These are phyloP conservation scores for Hepsetus odoe DNA, from an alignment of 2,113 vertebrate species.

Conservation along the genomic window DNA sequence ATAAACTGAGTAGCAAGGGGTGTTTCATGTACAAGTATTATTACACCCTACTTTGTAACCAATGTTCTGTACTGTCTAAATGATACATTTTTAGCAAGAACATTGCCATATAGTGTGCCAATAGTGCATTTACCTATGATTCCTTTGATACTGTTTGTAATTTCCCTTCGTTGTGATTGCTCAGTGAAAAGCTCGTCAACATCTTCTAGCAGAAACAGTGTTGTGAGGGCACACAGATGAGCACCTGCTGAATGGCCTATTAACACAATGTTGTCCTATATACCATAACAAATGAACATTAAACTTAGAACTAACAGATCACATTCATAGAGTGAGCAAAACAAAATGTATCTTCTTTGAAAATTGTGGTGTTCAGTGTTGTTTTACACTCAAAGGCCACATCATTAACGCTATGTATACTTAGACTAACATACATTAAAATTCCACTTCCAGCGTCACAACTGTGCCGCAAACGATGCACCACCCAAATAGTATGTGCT, in stretches of 20 bases:
- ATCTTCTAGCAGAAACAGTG: constrained; percentile 69
- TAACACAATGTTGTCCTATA: constrained; percentile 71
- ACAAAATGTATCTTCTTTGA: no score
- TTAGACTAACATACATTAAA: no score
- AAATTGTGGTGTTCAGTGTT: no score
- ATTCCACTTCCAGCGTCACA: no score
- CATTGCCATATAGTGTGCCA: neutral
- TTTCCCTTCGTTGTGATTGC: constrained; percentile 57
- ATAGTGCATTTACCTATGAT: constrained; percentile 65
- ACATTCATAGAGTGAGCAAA: neutral
- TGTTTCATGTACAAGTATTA: no score
- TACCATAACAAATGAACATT: neutral
- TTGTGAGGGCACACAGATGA: constrained; percentile 70
- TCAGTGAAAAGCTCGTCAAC: constrained; percentile 70
- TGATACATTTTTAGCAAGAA: neutral
- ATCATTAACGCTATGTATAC: no score
- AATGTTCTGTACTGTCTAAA: neutral
- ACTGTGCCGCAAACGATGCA: no score
- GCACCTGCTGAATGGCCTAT: constrained; percentile 77
- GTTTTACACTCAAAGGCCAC: no score
- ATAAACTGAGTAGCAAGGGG: neutral
- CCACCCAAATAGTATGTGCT: no score
- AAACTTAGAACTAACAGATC: neutral
- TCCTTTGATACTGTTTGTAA: constrained; percentile 64
- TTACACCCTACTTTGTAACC: neutral